Percentiles rank a stretch among this genome's conserved stretches.
Conservation (phyloP, 2,888 invertebrate species). For the Peribatodes rhomboidaria region DNA sequence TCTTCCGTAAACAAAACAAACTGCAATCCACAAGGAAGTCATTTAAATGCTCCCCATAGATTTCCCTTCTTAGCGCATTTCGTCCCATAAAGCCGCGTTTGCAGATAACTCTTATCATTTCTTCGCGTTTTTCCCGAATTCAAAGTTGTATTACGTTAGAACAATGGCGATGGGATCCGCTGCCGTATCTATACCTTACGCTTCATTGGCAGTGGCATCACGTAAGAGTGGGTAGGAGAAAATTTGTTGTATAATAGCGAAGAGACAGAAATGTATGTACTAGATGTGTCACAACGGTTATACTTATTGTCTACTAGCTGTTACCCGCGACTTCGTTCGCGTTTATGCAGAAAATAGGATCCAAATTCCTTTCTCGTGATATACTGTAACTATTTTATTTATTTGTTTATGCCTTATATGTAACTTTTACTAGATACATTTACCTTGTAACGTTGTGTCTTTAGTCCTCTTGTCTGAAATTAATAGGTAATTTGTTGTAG, state of each 20-base stretch:
- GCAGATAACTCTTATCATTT: constrained; percentile 45
- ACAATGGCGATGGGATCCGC: constrained; percentile 24
- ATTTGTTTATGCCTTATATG: too few species aligned
- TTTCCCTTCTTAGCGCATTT: constrained; percentile 41
- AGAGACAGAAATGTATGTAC: constrained; percentile 13
- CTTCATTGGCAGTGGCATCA: constrained; percentile 32
- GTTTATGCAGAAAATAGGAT: too few species aligned
- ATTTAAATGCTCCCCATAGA: constrained; percentile 45
- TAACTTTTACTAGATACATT: too few species aligned
- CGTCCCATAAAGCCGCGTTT: constrained; percentile 44
- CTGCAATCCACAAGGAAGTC: constrained; percentile 25
- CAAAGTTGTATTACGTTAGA: constrained; percentile 43
- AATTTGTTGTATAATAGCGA: constrained; percentile 28
- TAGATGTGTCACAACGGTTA: constrained; percentile 27
- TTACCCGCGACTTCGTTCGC: too few species aligned
- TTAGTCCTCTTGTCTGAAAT: too few species aligned
- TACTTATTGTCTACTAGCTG: too few species aligned
- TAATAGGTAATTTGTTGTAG: too few species aligned
- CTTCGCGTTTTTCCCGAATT: constrained; percentile 44
- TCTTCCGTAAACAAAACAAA: constrained; percentile 17
- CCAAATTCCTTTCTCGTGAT: too few species aligned
- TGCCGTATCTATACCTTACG: constrained; percentile 31
- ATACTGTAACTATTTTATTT: too few species aligned
- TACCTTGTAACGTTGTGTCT: too few species aligned
- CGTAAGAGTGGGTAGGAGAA: constrained; percentile 29